A percentile compares a stretch with the other conserved stretches of the same genome.
Evolutionary conservation across 2,888 invertebrate genomes (phyloP).

Genomic region (Bruchidius siliquastri): DNA sequence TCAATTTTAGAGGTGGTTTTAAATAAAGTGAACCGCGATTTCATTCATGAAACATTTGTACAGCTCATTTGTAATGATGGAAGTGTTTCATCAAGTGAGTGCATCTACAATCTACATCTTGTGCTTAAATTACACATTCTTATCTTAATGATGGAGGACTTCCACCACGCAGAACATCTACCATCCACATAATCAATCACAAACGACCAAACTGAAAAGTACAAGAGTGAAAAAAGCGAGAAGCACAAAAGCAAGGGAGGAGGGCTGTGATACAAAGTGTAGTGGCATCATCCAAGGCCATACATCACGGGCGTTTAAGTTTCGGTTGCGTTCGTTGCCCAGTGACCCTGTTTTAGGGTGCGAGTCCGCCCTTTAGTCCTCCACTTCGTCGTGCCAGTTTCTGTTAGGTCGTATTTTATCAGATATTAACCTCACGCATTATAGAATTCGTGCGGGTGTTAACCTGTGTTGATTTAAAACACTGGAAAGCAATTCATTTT

Average conservation of each 20-base stretch:
- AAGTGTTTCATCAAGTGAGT: no score
- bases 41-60: no score
- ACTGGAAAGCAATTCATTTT: no score
- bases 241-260: not conserved
- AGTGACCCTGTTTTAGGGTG: constrained; percentile 26
- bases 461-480: not conserved
- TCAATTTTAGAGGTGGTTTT: no score
- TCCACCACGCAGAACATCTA: no score
- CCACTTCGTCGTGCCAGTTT: not conserved
- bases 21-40: no score
- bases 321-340: constrained; percentile 25
- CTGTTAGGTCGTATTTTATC: not conserved
- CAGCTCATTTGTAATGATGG: no score
- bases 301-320: constrained; percentile 32
- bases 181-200: no score
- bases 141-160: no score
- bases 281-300: constrained; percentile 19
- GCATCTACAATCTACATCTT: no score
- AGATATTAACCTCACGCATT: not conserved
- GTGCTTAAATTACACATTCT: no score
- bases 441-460: not conserved
- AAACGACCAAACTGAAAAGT: no score
- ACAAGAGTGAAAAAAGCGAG: not conserved
- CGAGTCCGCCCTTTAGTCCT: constrained; percentile 10
- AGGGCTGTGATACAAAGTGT: not conserved